Evolutionary conservation across 2,113 vertebrate genomes (phyloP), one percentile per base, ranked within the genome.

Genomic region (Chiloscyllium plagiosum): DNA sequence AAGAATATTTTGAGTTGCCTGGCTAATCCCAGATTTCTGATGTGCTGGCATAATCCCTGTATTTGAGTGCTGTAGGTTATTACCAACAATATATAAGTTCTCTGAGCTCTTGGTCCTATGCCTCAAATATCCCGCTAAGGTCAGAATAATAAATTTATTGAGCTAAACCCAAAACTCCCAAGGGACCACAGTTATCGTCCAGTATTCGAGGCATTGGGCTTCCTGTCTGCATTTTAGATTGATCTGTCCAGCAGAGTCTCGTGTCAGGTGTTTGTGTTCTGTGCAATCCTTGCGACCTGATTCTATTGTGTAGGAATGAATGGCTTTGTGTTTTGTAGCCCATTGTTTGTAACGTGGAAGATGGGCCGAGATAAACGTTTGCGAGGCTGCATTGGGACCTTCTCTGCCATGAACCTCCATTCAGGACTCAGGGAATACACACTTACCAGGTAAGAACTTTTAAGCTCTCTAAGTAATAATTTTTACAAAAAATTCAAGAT

Each of bases 341-440:
- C 98, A 5, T 97, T 98, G 96, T 98, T 98, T 98, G 98, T 98
- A 97, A 98, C 98, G n/a, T 98, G 98, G 98, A 98, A 98, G 97
- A 98, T 98, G 96, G 98, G 98, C 96, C 97, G 98, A 96, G 98
- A 98, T 97, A 98, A 98, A 96, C 97, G 98, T 97, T 98, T 98
- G 97, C 98, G 98, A 97, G 98, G 98, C 97, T 98, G 98, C 97
- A 98, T 98, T 7, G 98, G 98, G 96, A 98, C 98, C 97, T 98
- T 98, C 96, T 98, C 98, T 97, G 98, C 98, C 97, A 98, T 98
- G 98, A 98, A 98, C 96, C 98, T 98, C 97, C 98, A 98, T 96
- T 98, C 98, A 98, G 98, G 98, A 98, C 98, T 98, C 98, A 98
- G 98, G 98, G 98, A 98, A 98, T 98, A 98, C 96, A 98, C 98